Base-by-base conservation (phyloP, 2,888 invertebrate genomes). In the Yponomeuta plumbellus region DNA sequence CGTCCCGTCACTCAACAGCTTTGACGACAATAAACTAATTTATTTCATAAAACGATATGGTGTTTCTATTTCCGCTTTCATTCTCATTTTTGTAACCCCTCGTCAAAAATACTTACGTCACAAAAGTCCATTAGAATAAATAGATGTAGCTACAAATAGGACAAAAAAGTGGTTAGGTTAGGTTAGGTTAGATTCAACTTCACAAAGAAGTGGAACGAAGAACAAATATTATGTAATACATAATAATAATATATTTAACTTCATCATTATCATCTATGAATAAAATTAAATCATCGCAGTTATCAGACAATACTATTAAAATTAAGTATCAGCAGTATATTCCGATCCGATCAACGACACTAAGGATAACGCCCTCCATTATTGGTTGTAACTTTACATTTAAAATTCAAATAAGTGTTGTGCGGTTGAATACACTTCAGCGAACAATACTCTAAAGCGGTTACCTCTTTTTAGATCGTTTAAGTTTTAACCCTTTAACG, bases 1-100 rank as follows among this genome's bases (percentile, higher is more conserved):
- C 57, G 40, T 22, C 22, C 3, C 63, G 63, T 63, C 63, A 22
- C 20, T 4, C 23, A 63, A 63, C 44, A 63, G 20, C 63, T 63
- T 26, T 81, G 86, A 83, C 86, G 84, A 79, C 85, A 91, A 89
- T 91, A 91, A 91, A 91, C 90, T 90, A 89, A 91, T 91, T 88
- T 90, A 90, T 89, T 89, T 87, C 88, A 85, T 89, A 89, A 84
- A 79, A 73, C 73, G 76, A 75, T 72, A 68, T 74, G 72, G 72
- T 81, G 80, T 75, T 80, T 80, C 79, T 78, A 79, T 78, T 75
- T 69, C 67, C 1, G 13, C 11, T 58, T 11, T 11, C 21, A 2
- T 22, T 1, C 11, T 11, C 21, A 59, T 21, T 5, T 8, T 34
- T 1, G 34, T 34, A 8, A 5, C 34, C 34, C 8, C 8, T 34